Percentiles rank a stretch among this genome's conserved stretches.
Evolutionary conservation across 2,113 vertebrate genomes (phyloP).

Genomic region (pig (Sus scrofa)): DNA sequence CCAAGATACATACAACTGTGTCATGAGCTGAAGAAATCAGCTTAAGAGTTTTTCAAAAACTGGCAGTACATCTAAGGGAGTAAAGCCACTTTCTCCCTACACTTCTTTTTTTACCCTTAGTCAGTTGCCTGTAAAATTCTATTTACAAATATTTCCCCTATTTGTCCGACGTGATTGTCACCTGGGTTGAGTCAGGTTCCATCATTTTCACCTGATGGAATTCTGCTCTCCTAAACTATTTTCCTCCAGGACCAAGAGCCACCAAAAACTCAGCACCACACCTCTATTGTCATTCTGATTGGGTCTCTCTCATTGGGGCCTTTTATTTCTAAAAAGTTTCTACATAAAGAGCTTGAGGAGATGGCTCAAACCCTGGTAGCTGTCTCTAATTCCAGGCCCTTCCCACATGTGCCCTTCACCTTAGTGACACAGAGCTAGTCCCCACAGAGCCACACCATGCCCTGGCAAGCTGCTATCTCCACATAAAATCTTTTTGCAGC

Average conservation of each 20-base stretch:
- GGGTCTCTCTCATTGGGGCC: background rate
- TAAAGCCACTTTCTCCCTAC: background rate
- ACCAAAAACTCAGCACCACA: background rate
- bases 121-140: background rate
- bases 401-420: background rate
- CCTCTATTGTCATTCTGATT: background rate
- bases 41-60: background rate
- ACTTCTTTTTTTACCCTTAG: background rate
- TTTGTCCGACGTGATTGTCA: background rate
- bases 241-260: background rate
- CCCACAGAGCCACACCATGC: fast-evolving
- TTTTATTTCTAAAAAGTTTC: background rate
- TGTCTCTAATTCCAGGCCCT: background rate
- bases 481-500: background rate
- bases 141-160: background rate
- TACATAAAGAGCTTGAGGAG: background rate
- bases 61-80: background rate
- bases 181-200: background rate
- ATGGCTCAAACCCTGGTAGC: fast-evolving
- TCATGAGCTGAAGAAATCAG: background rate
- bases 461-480: background rate
- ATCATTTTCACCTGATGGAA: background rate
- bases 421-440: background rate
- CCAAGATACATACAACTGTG: background rate
- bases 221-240: background rate